Evolutionary conservation across 2,888 invertebrate species (phyloP).

Genomic region (Cryptocephalus moraei): DNA sequence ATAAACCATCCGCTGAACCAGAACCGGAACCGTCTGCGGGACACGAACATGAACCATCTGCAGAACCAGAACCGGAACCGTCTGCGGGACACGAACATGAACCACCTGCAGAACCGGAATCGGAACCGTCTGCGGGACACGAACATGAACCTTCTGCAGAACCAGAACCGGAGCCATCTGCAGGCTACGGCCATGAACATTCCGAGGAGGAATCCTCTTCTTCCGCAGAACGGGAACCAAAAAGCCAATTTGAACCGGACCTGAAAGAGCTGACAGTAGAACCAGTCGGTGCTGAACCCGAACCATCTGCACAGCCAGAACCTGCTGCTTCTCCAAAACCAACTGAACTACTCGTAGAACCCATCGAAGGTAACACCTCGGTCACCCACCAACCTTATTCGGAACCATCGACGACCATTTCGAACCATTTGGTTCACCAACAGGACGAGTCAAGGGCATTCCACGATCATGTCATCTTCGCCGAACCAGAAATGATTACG

Average conservation of each 20-base stretch:
- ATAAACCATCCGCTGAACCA: slow-evolving; percentile 20
- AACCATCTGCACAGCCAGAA: slow-evolving; percentile 18
- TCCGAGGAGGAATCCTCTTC: neutral
- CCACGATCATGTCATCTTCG: no score
- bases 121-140: slow-evolving; percentile 8
- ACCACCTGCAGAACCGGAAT: slow-evolving; percentile 14
- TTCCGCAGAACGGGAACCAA: neutral
- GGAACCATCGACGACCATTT: no score
- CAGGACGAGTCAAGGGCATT: neutral
- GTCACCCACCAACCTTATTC: no score
- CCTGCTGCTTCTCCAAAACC: slow-evolving; percentile 5
- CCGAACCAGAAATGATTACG: no score
- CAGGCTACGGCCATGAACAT: neutral
- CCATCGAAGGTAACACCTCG: no score
- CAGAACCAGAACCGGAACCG: slow-evolving; percentile 26
- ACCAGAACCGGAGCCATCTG: neutral
- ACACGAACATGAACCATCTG: no score
- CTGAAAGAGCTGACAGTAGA: slow-evolving; percentile 18
- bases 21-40: slow-evolving; percentile 22
- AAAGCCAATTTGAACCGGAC: slow-evolving; percentile 12
- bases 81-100: slow-evolving; percentile 8
- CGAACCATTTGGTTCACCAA: no score
- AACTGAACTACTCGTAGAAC: slow-evolving; percentile 7
- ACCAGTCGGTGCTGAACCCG: slow-evolving; percentile 11
- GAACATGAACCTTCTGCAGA: slow-evolving; percentile 23